Evolutionary conservation across 2,888 invertebrate genomes (phyloP), one percentile per base, ranked within the genome.

Genomic region (Empis livida): DNA sequence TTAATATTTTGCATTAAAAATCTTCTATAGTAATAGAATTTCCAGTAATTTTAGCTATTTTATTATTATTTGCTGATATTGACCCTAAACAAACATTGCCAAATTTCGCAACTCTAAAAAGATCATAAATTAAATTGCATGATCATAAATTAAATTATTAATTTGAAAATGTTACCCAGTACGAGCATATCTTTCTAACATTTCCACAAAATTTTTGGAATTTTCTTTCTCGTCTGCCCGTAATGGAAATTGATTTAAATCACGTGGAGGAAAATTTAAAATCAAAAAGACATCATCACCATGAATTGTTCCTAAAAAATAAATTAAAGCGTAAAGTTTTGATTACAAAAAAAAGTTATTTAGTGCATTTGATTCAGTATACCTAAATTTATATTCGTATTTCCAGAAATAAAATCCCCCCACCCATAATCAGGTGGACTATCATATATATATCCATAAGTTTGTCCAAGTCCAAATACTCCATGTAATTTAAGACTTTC

Each of bases 261-360:
- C 20, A 11, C 41, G 9, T n/a, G 20, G 9, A 2, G 20, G 23
- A 20, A 20, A 41, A 41, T 41, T 41, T 23, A 41, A 41, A 20
- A 41, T 20, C n/a, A 41, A 15, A 23, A 41, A 23, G n/a, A 41
- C 23, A 23, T 41, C 41, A 41, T 41, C 41, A n/a, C 41, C 41
- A 41, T 41, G 41, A 20, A 5, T n/a, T 8, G 41, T 41, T 20
- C 39, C 39, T 39, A 16, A 10, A 38, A 16, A 38, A 15, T 4
- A 32, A 32, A 27, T 27, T 27, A 8, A 6, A 27, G 5, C 9
- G 2, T 27, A 6, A 27, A 27, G 9, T 27, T 6, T 6, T 27
- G 6, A 20, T 27, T 27, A 20, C 20, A 20, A 5, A 20, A 2
- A 27, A 27, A 27, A 6, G 9, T 6, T 27, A 27, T 27, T 27